Base-by-base conservation (phyloP, 2,888 invertebrate species). In the Rotaria socialis region DNA sequence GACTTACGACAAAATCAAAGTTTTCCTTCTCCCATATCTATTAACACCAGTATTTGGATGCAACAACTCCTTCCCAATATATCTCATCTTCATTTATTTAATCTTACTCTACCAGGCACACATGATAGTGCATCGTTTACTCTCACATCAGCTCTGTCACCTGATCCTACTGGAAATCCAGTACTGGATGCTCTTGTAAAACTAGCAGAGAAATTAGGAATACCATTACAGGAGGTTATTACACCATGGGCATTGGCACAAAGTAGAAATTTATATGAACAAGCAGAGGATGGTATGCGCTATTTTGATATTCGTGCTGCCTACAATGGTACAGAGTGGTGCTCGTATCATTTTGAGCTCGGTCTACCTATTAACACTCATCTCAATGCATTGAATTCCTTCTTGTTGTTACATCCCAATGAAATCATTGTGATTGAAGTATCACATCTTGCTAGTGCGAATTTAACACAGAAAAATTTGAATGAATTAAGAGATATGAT, bases 271-370 rank as follows among this genome's bases (percentile, higher is more conserved):
- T 80, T 80, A 43, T 80, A 80, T 10, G 80, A 47, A 1, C 80
- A 80, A 80, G 80, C 80, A 10, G 47, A 80, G 11, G 80, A 80
- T 80, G 80, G 80, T 11, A 80, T 80, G 80, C 80, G 80, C 10
- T 80, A 80, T 47, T 80, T 80, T 80, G 80, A 80, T 80, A 80
- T 80, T 80, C 80, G 80, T n/a, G 80, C 80, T 80, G 80, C 80
- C 10, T 80, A 80, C n/a, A 80, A 80, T 47, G 80, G 80, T 47
- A 80, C 80, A 2, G 80, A 80, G 43, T 80, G 80, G 80, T 80
- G 80, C 47, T 80, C 80, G 7, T 80, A 80, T 80, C 80, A 80
- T 80, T 80, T 80, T n/a, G 80, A 80, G 47, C 80, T 80, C 5
- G 80, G 80, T 47, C 47, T 80, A 47, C 47, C 80, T 47, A 80